Base-by-base conservation (phyloP, 2,797 vertebrate species). In the Hipposideros larvatus region DNA sequence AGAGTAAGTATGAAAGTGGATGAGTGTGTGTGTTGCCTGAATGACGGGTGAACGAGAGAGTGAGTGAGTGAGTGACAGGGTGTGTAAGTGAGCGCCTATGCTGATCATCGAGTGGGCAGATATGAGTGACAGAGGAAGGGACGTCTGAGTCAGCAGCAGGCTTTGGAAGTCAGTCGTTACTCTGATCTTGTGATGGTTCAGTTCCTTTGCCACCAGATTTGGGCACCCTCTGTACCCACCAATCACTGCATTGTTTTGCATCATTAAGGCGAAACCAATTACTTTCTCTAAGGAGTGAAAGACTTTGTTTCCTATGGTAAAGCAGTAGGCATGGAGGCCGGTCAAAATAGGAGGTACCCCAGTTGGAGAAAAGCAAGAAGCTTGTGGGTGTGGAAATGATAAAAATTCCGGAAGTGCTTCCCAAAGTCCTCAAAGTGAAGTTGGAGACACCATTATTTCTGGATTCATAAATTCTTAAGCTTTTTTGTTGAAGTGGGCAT, bases 71-170 rank as follows among this genome's bases (percentile, higher is more conserved):
- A 28, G 48, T 41, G n/a, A 59, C 18, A 21, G 19, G 4, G 3
- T 19, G 34, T n/a, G 9, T 48, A 4, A 11, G 22, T 13, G 18
- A 51, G 7, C 43, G 2, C 16, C 0, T 11, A 4, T 11, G 28
- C 8, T n/a, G n/a, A 43, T 55, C 22, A 26, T 0, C 2, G 1
- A 46, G 63, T 2, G 18, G 28, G 11, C 13, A 15, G 7, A 31
- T 14, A 63, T 4, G 78, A 61, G 11, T 5, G 21, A 34, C 31
- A 13, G 7, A 37, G 0, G 34, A 26, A 34, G 41, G 21, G 11
- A 22, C 28, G 16, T 26, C 16, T 31, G 59, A 28, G 16, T 21
- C n/a, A 78, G n/a, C 28, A 19, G 18, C 4, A 18, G 34, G 22
- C 51, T n/a, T 53, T 16, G 31, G 7, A 57, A 55, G 19, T 61